These are phyloP conservation scores for Atlantisia rogersi DNA, from an alignment of 2,113 vertebrate genomes.

Conservation along the genomic window DNA sequence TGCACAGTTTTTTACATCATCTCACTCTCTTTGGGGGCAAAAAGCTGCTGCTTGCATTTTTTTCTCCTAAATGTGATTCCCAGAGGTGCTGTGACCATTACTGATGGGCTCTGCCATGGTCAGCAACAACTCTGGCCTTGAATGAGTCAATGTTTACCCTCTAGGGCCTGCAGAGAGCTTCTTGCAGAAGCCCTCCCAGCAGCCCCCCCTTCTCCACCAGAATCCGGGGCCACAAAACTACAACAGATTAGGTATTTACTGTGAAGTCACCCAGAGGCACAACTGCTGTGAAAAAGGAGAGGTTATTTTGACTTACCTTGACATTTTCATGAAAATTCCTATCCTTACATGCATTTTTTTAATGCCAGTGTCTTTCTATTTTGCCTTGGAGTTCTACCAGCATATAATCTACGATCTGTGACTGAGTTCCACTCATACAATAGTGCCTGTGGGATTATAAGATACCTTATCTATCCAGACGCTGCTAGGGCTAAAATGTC, in stretches of 20 bases:
- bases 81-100: too few relatives aligned
- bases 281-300: background rate
- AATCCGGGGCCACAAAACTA: too few relatives aligned
- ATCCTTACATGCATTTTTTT: background rate
- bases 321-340: background rate
- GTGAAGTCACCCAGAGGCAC: background rate
- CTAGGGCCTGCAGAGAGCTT: too few relatives aligned
- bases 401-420: background rate
- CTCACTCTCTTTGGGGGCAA: too few relatives aligned
- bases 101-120: too few relatives aligned
- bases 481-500: background rate
- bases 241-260: background rate
- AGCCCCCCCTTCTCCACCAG: too few relatives aligned
- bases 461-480: rapidly evolving
- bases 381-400: background rate
- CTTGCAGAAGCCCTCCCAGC: too few relatives aligned
- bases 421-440: background rate
- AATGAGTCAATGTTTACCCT: too few relatives aligned
- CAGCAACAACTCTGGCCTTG: too few relatives aligned
- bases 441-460: background rate
- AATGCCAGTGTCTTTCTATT: background rate
- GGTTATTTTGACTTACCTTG: background rate
- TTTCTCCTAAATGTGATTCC: too few relatives aligned
- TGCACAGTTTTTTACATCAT: too few relatives aligned
- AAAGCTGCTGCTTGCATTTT: too few relatives aligned